These are phyloP conservation scores for Tiphia femorata DNA, from an alignment of 2,888 invertebrate genomes.

Conservation along the genomic window DNA sequence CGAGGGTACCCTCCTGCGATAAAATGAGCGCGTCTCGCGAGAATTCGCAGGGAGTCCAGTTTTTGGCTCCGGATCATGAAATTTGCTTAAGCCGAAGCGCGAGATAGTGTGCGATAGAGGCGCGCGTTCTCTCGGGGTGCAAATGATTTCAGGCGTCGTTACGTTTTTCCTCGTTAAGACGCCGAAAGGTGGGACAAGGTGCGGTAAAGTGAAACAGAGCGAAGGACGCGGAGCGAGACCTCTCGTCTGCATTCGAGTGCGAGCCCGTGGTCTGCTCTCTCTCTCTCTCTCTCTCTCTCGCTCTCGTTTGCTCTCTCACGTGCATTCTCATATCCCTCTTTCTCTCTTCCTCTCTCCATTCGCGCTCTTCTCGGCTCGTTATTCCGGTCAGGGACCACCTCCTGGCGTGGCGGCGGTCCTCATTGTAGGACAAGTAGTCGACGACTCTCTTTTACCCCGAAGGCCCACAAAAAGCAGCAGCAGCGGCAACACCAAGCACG, in stretches of 20 bases:
- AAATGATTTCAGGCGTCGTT: conserved; percentile 5
- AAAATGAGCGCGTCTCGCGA: too few relatives aligned
- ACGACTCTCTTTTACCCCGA: conserved; percentile 22
- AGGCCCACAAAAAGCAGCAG: conserved; percentile 23
- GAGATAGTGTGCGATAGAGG: too few relatives aligned
- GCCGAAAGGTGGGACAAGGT: conserved; percentile 2
- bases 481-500: too few relatives aligned
- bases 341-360: neutral
- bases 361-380: conserved; percentile 43
- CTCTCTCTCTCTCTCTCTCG: too few relatives aligned
- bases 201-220: conserved; percentile 8
- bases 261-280: too few relatives aligned
- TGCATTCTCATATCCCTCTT: too few relatives aligned
- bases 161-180: neutral
- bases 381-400: conserved; percentile 49
- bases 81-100: too few relatives aligned
- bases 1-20: too few relatives aligned
- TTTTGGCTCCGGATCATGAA: too few relatives aligned
- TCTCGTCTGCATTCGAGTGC: neutral
- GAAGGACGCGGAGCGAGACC: conserved; percentile 5
- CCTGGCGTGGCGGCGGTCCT: conserved; percentile 13
- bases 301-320: too few relatives aligned
- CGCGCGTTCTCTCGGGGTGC: too few relatives aligned
- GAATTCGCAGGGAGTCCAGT: too few relatives aligned
- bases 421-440: conserved; percentile 42